Percentiles rank a stretch among this genome's conserved stretches.
phyloP scores from a whole-genome alignment of 2,797 vertebrate genomes.

The Hypotaenidia philippensis region DNA sequence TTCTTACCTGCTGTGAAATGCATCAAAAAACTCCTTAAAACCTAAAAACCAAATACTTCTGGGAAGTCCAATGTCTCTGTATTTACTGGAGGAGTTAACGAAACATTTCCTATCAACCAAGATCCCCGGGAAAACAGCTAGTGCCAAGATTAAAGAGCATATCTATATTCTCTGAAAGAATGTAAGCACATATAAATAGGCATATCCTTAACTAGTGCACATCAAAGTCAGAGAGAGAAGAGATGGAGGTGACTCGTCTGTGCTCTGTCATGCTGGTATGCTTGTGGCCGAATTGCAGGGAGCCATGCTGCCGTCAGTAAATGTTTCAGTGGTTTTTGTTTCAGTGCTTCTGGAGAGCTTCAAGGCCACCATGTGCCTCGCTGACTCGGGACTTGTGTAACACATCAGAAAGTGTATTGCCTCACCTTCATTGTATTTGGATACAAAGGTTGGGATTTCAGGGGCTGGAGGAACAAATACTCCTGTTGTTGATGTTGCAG shows the following conservation, averaged over 20 bases:
- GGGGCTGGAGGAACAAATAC: not conserved
- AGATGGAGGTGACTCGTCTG: not conserved
- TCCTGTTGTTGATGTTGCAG: not conserved
- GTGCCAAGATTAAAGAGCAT: not conserved
- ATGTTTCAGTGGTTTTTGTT: not conserved
- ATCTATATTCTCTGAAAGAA: not conserved
- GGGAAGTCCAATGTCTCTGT: not conserved
- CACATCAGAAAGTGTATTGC: not conserved
- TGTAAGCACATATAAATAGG: not conserved
- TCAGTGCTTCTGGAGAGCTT: not conserved
- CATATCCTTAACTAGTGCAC: not conserved
- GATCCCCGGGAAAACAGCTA: not conserved
- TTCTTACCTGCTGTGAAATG: not conserved
- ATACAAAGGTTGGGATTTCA: not conserved
- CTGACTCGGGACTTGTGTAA: not conserved
- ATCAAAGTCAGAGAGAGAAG: not conserved
- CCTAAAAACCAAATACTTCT: not conserved
- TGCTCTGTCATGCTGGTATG: not conserved
- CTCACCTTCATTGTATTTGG: not conserved
- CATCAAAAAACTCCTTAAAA: not conserved
- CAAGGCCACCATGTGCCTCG: not conserved
- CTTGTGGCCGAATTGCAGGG: not conserved
- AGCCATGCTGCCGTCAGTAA: not conserved
- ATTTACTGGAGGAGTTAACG: not conserved
- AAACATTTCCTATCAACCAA: not conserved